phyloP scores from a whole-genome alignment of 92 coral and sea anemone species.

The Paragorgia papillata region DNA sequence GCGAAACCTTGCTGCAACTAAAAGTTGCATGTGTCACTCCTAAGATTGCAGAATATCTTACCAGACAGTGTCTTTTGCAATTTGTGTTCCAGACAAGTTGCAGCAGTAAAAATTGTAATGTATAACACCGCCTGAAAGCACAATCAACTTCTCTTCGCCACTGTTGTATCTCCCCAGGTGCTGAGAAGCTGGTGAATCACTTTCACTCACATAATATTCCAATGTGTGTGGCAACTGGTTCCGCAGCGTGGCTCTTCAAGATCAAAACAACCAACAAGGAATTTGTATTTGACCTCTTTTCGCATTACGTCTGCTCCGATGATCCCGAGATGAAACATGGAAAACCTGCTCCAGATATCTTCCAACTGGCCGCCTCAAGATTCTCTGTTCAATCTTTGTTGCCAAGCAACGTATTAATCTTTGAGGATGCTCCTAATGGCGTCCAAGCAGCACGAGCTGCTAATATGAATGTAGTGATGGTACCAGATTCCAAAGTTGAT shows the following conservation, averaged over 20 bases:
- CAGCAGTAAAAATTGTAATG: too few relatives aligned
- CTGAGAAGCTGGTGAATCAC: conserved; percentile 72
- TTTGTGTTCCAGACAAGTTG: too few relatives aligned
- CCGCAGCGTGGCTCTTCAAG: conserved; percentile 61
- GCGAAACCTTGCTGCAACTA: too few relatives aligned
- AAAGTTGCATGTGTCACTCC: too few relatives aligned
- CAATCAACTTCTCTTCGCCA: too few relatives aligned
- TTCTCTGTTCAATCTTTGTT: conserved; percentile 66
- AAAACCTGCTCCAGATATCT: conserved; percentile 94
- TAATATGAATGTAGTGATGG: conserved; percentile 95
- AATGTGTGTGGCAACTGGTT: conserved; percentile 93
- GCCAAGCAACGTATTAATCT: conserved; percentile 80
- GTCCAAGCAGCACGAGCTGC: conserved; percentile 90
- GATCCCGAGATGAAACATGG: conserved; percentile 82
- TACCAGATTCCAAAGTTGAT: conserved; percentile 74
- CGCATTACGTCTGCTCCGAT: conserved; percentile 83
- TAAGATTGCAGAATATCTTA: too few relatives aligned
- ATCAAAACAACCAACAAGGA: conserved; percentile 68
- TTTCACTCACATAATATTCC: conserved; percentile 77
- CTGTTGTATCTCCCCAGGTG: too few relatives aligned
- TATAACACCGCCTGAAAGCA: too few relatives aligned
- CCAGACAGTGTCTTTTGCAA: too few relatives aligned
- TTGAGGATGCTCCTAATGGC: conserved; percentile 98
- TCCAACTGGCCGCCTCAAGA: conserved; percentile 77
- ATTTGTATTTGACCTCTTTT: conserved; percentile 60